Evolutionary conservation across 2,888 invertebrate species (phyloP).

Genomic region (Troglohyphantes excavatus): DNA sequence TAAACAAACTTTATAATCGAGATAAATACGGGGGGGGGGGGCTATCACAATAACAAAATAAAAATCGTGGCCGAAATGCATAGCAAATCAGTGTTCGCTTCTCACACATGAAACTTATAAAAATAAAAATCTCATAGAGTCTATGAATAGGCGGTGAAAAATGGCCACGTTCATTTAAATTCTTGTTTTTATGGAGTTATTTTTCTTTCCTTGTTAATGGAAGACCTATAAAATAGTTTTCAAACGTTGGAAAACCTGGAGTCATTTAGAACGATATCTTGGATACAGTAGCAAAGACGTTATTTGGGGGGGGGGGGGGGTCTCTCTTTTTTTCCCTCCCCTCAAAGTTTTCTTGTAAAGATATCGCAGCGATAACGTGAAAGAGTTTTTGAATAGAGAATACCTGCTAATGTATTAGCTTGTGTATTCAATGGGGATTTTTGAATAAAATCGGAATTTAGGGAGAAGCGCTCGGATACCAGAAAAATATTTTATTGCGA

Average conservation of each 20-base stretch:
- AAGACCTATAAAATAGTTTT: slow-evolving; percentile 67
- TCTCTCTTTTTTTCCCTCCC: neutral
- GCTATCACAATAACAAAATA: slow-evolving; percentile 68
- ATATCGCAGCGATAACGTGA: slow-evolving; percentile 20
- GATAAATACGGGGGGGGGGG: slow-evolving; percentile 71
- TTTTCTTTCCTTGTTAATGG: slow-evolving; percentile 52
- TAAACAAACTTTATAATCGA: slow-evolving; percentile 78
- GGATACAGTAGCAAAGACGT: slow-evolving; percentile 10
- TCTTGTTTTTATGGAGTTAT: slow-evolving; percentile 48
- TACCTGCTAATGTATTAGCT: slow-evolving; percentile 3
- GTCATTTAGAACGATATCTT: slow-evolving; percentile 31
- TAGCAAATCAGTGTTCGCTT: slow-evolving; percentile 71
- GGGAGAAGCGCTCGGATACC: neutral
- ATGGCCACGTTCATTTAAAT: slow-evolving; percentile 60
- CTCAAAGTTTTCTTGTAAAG: slow-evolving; percentile 1
- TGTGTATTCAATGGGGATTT: neutral
- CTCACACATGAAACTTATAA: slow-evolving; percentile 26
- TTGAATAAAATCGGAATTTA: slow-evolving; percentile 33
- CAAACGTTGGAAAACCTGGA: neutral
- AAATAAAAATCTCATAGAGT: slow-evolving; percentile 44
- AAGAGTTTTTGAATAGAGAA: slow-evolving; percentile 17
- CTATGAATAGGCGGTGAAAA: slow-evolving; percentile 57
- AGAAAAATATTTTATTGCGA: neutral
- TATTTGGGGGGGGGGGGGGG: neutral
- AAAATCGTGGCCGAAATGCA: slow-evolving; percentile 42